Conservation (phyloP, 30 jellyfish, hydroid and myxozoan genomes). For the Rhopilema esculentum region DNA sequence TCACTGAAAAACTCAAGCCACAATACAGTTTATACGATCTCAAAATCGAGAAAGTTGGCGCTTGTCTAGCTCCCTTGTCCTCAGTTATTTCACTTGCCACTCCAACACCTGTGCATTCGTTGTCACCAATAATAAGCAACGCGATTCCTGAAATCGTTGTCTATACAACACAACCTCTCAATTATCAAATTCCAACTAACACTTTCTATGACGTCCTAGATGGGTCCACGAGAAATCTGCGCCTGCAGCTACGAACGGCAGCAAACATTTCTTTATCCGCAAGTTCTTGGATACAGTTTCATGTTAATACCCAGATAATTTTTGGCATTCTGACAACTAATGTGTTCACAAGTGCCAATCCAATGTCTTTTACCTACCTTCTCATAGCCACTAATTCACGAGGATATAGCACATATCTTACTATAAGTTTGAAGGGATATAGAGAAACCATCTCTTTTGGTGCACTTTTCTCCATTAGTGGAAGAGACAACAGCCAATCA, state of each 20-base stretch:
- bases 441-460: constrained; percentile 44
- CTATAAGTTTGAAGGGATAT: constrained; percentile 13
- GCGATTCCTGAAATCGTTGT: constrained; percentile 60
- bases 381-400: constrained; percentile 57
- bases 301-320: constrained; percentile 61
- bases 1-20: constrained; percentile 61
- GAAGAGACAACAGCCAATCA: constrained; percentile 64
- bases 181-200: constrained; percentile 64
- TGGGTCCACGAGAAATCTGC: constrained; percentile 72
- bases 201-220: constrained; percentile 77
- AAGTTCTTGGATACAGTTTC: constrained; percentile 84
- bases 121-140: constrained; percentile 49
- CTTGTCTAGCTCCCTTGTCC: constrained; percentile 31
- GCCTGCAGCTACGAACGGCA: constrained; percentile 50
- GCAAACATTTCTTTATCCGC: constrained; percentile 44
- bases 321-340: constrained; percentile 61
- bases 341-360: constrained; percentile 2
- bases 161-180: constrained; percentile 38
- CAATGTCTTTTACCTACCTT: constrained; percentile 6
- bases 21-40: constrained; percentile 67
- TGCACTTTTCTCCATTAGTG: constrained; percentile 37
- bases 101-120: constrained; percentile 25
- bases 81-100: constrained; percentile 5
- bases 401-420: constrained; percentile 46
- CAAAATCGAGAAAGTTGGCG: constrained; percentile 44